Base-by-base conservation (phyloP, 2,797 vertebrate genomes). In the Hapalemur alaotrensis region DNA sequence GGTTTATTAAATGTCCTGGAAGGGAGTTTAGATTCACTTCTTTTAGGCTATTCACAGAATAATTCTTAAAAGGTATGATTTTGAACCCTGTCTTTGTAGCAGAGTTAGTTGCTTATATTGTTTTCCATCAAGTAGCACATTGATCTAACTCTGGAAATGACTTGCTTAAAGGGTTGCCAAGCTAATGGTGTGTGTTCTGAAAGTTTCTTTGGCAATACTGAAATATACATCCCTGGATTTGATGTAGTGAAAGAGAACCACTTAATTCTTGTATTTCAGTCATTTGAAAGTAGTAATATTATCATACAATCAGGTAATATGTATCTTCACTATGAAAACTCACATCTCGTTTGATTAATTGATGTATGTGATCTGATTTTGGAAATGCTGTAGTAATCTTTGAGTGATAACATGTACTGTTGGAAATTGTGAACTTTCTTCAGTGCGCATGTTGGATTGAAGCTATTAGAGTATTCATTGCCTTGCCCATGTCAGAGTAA, bases 21-120 rank as follows among this genome's bases (percentile, higher is more conserved):
- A 83, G 25, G 79, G 63, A 93, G 63, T 84, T 87, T 90, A 95
- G 89, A 95, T 69, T 93, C 23, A 32, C 7, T 86, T 90, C 22
- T 85, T 14, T 70, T 35, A 82, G 76, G 48, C 65, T 84, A 4
- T 8, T 88, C 48, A 82, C 35, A 79, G 50, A 93, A 5, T 48
- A 63, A 46, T 93, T 89, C 63, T 79, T 92, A 28, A 28, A 46
- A 82, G 38, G 14, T 69, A 1, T 79, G 61, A 38, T 59, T 90
- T 93, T 95, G 76, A 50, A 57, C 25, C 7, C 38, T 61, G 23
- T 75, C 70, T 67, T 84, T 73, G 20, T 35, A 91, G 67, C 22
- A 90, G 65, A 86, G 13, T 46, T 25, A 89, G 9, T 67, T 89
- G 46, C 50, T 48, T 96, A 4, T 84, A 2, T 38, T 89, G 11